Base-by-base conservation (phyloP, 2,888 invertebrate species). In the Stratiomys singularior region DNA sequence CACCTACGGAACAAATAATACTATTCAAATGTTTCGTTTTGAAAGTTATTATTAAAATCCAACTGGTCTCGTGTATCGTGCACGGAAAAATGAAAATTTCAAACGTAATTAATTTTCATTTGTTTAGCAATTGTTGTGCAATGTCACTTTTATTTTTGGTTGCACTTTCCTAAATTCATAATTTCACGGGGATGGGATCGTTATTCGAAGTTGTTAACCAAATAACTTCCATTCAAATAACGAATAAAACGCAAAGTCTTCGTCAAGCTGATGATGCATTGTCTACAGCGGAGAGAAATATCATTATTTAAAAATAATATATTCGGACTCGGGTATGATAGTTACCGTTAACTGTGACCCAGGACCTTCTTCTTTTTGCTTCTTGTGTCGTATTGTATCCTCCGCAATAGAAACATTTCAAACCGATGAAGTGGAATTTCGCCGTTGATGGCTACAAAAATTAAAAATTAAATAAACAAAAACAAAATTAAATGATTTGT, bases 381-480 rank as follows among this genome's bases (percentile, higher is more conserved):
- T 93, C 93, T 83, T 93, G 91, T 82, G 94, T 94, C 0, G 96
- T 96, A 86, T 96, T 96, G 86, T 96, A 96, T 1, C 95, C 96
- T n/a, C 95, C 95, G 85, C 96, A 96, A 81, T 93, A 91, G 60
- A 90, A 89, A 85, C 96, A 97, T 86, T 96, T 96, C 78, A 95
- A 88, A 1, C 96, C 96, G 37, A 96, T 93, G 79, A 96, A 93
- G 85, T 97, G 96, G 86, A 95, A 96, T 83, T 92, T 92, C 9
- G 94, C 94, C 37, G 91, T 92, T 21, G 94, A 93, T 84, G 94
- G 90, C 95, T 95, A 87, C 46, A 89, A 87, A 81, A 80, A 74
- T 28, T 7, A 44, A 78, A 76, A 28, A 76, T 15, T 71, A 56
- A 9, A 9, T 37, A 37, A 37, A 5, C 9, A 37, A 5, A 37